phyloP scores from a whole-genome alignment of 2,113 vertebrate species.

The Speoplatyrhinus poulsoni region DNA sequence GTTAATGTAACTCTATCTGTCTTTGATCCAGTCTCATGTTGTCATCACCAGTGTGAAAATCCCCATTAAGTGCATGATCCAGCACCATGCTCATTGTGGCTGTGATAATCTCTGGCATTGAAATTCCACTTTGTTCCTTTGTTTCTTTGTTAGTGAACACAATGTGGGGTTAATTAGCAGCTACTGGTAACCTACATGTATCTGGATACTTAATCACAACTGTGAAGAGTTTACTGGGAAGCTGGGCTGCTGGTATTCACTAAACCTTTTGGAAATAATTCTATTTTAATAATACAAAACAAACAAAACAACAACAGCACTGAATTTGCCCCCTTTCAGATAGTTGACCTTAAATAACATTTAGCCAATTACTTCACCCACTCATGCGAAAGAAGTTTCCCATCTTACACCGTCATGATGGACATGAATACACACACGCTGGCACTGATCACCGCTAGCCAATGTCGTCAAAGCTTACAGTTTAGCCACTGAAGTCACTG shows the following conservation, averaged over 20 bases:
- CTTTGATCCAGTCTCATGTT: conserved; percentile 83
- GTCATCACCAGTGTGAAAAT: conserved; percentile 77
- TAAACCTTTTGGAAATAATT: conserved; percentile 60
- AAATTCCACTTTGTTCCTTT: conserved; percentile 83
- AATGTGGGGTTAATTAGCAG: conserved; percentile 85
- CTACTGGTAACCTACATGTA: conserved; percentile 76
- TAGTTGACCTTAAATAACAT: conserved; percentile 4
- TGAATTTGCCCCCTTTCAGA: conserved; percentile 63
- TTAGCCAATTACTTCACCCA: conserved; percentile 54
- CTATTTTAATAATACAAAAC: conserved; percentile 64
- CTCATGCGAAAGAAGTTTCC: conserved; percentile 27
- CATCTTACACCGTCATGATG: background rate
- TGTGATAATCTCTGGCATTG: conserved; percentile 81
- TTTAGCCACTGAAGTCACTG: conserved; percentile 38
- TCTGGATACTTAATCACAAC: conserved; percentile 75
- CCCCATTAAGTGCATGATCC: conserved; percentile 78
- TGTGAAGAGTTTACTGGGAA: conserved; percentile 70
- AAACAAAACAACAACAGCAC: conserved; percentile 59
- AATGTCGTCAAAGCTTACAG: conserved; percentile 37
- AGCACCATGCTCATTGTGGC: conserved; percentile 77
- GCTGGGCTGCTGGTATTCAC: conserved; percentile 57
- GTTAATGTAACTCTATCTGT: conserved; percentile 77
- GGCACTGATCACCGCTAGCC: conserved; percentile 19
- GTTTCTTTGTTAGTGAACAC: conserved; percentile 79
- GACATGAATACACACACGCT: conserved; percentile 4